Base-by-base conservation (phyloP, 2,888 invertebrate genomes). In the Drosophila antonietae region DNA sequence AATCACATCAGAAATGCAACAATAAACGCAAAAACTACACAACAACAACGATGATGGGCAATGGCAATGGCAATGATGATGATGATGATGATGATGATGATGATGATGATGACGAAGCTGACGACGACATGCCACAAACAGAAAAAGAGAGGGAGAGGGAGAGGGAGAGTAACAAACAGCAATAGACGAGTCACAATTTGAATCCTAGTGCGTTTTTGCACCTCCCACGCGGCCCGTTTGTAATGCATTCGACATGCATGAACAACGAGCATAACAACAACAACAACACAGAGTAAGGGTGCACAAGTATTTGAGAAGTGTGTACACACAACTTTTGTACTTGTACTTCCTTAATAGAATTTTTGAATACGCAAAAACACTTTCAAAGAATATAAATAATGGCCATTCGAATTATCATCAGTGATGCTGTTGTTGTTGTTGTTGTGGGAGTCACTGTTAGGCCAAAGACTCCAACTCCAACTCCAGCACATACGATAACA, bases 341-440 rank as follows among this genome's bases (percentile, higher is more conserved):
- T 86, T 83, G 80, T 85, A 84, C 81, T 89, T 90, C 89, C 91
- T 91, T 92, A 91, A 91, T 91, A 91, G 91, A 92, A 91, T 92
- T 91, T 91, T 91, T 91, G 90, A 92, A 91, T 91, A 91, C 90
- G 75, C 83, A 90, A 89, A 88, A 91, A 90, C 91, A 90, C 91
- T 90, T 88, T 89, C 84, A 85, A 90, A 90, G 91, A 90, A 91
- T 91, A 92, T 91, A 91, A 91, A 92, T 92, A 91, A 91, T 92
- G 91, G 88, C 90, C 83, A 91, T 87, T 90, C 85, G 91, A 91
- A 91, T 92, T 91, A 91, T 90, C 90, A 91, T 84, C 67, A 71
- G 47, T 47, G 49, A 49, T 57, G 51, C 33, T 58, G 47, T 7
- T 49, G 67, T 31, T 61, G 52, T 10, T 49, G 67, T 37, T 67